Evolutionary conservation across 2,797 vertebrate genomes (phyloP).

Genomic region (Hemitrygon akajei): DNA sequence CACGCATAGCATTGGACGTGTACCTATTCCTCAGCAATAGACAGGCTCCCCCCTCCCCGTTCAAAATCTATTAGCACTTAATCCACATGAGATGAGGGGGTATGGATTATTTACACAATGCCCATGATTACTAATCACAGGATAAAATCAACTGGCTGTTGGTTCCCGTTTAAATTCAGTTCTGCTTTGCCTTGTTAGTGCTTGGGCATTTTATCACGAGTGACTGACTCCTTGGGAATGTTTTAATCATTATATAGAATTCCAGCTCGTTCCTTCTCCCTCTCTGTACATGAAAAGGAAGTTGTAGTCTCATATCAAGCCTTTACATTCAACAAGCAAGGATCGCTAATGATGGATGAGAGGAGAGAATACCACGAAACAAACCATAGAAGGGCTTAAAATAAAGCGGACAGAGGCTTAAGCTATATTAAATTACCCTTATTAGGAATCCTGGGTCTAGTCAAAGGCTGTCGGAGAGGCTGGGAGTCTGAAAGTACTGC

Average conservation of each 20-base stretch:
- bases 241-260: conserved; percentile 31
- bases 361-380: conserved; percentile 82
- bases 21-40: conserved; percentile 24
- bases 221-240: conserved; percentile 35
- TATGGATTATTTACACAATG: conserved; percentile 34
- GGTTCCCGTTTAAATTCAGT: conserved; percentile 27
- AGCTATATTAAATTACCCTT: conserved; percentile 99
- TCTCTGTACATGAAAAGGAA: conserved; percentile 60
- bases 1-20: conserved; percentile 30
- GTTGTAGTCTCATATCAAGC: conserved; percentile 68
- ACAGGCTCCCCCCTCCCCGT: conserved; percentile 22
- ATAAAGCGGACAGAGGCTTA: conserved; percentile 82
- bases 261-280: background rate
- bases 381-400: conserved; percentile 79
- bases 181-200: conserved; percentile 12
- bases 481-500: conserved; percentile 70
- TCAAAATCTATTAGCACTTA: conserved; percentile 36
- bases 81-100: conserved; percentile 34
- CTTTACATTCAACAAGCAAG: conserved; percentile 71
- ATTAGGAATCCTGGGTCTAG: conserved; percentile 88
- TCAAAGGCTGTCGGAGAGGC: conserved; percentile 82
- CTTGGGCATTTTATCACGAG: conserved; percentile 30
- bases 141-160: conserved; percentile 24
- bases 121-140: conserved; percentile 34
- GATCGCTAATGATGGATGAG: conserved; percentile 72